Conservation (phyloP, 2,113 vertebrate genomes). For the Apteryx mantelli region DNA sequence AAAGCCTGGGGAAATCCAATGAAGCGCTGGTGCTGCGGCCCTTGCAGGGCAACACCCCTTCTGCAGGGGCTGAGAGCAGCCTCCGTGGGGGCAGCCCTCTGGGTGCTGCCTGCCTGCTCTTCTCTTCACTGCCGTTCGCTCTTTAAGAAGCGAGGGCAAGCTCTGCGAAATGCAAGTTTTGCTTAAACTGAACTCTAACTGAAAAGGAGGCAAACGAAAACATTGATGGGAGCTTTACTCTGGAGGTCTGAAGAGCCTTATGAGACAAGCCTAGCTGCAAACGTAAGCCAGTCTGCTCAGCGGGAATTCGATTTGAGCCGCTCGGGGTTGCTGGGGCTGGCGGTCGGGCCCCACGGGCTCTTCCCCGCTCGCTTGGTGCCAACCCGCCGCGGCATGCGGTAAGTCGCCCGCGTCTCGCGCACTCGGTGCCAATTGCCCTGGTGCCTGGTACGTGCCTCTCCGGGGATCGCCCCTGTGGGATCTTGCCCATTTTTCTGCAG, state of each 20-base stretch:
- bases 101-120: background rate
- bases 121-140: background rate
- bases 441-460: too few species aligned
- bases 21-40: background rate
- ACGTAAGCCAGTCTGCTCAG: fast-evolving
- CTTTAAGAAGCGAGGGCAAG: background rate
- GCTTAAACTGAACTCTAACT: background rate
- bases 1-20: fast-evolving
- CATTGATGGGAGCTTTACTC: fast-evolving
- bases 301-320: fast-evolving
- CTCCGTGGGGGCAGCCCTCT: fast-evolving
- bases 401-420: too few species aligned
- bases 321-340: background rate
- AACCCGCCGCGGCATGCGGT: too few species aligned
- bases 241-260: background rate
- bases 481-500: background rate
- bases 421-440: too few species aligned
- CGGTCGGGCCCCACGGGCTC: too few species aligned
- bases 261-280: background rate
- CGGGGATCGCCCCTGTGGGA: background rate
- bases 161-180: background rate
- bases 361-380: too few species aligned
- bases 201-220: background rate
- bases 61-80: background rate
- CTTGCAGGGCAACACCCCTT: background rate